phyloP scores from a whole-genome alignment of 1,140 invertebrate genomes.

The Anastatus disparis region DNA sequence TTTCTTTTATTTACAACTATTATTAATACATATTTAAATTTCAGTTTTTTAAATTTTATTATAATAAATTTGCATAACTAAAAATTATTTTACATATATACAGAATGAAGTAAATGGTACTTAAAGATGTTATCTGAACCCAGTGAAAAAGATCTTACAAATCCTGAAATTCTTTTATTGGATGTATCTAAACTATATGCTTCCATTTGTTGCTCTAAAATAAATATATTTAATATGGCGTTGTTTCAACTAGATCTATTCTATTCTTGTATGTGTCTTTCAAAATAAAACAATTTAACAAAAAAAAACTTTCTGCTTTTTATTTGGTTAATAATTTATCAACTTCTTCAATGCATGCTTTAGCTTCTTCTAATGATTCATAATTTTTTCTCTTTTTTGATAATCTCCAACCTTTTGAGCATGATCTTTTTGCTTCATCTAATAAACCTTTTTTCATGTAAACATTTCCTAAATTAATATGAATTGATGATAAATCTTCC shows the following conservation, averaged over 20 bases:
- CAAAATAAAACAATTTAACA: conserved; percentile 29
- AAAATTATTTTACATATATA: conserved; percentile 33
- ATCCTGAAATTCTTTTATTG: conserved; percentile 15
- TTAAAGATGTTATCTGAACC: conserved; percentile 1
- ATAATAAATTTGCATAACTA: conserved; percentile 20
- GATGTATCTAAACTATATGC: conserved; percentile 13
- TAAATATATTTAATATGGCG: conserved; percentile 3
- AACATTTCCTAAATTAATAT: conserved; percentile 86
- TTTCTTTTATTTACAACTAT: conserved; percentile 18
- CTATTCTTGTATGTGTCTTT: conserved; percentile 36
- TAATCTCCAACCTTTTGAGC: conserved; percentile 76
- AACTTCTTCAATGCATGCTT: conserved; percentile 76
- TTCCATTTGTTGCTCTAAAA: conserved; percentile 26
- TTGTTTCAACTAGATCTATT: conserved; percentile 30
- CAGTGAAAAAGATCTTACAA: conserved; percentile 3
- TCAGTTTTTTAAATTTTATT: conserved; percentile 12
- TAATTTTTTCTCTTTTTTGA: conserved; percentile 74
- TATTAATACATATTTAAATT: conserved; percentile 21
- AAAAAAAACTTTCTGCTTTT: conserved; percentile 19
- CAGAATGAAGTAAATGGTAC: conserved; percentile 9
- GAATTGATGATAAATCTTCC: conserved; percentile 76
- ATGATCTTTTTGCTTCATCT: conserved; percentile 77
- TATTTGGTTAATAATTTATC: conserved; percentile 59
- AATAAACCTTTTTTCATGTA: conserved; percentile 78
- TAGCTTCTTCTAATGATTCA: conserved; percentile 74